Evolutionary conservation across 2,888 invertebrate genomes (phyloP).

Genomic region (Trachelus troglodyta): DNA sequence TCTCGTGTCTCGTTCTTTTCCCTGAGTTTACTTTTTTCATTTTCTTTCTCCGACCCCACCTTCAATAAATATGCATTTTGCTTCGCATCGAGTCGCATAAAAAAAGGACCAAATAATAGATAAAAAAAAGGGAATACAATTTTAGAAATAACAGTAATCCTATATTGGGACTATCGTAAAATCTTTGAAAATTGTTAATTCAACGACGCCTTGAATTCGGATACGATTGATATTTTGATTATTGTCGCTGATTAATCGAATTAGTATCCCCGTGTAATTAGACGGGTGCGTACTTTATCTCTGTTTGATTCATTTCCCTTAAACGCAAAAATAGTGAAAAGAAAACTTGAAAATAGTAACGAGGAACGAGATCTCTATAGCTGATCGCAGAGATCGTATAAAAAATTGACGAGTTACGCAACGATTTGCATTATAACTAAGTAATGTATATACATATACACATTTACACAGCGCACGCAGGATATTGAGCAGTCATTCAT

Average conservation of each 20-base stretch:
- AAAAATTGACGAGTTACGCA: not conserved
- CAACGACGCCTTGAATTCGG: not conserved
- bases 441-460: slow-evolving; percentile 30
- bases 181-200: not conserved
- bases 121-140: not conserved
- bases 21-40: not conserved
- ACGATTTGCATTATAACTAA: slow-evolving; percentile 1
- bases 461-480: not conserved
- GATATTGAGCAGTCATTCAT: not conserved
- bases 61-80: not conserved
- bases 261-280: not conserved
- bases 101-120: not conserved
- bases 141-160: not conserved
- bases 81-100: not conserved
- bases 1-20: not conserved
- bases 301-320: not conserved
- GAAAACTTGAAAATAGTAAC: not conserved
- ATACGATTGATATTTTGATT: not conserved
- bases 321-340: not conserved
- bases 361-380: not conserved
- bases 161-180: not conserved
- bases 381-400: not conserved
- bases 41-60: too few relatives aligned
- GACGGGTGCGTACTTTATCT: not conserved
- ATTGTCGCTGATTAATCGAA: not conserved